phyloP scores from a whole-genome alignment of 2,888 invertebrate genomes.

The Oscheius sp. region DNA sequence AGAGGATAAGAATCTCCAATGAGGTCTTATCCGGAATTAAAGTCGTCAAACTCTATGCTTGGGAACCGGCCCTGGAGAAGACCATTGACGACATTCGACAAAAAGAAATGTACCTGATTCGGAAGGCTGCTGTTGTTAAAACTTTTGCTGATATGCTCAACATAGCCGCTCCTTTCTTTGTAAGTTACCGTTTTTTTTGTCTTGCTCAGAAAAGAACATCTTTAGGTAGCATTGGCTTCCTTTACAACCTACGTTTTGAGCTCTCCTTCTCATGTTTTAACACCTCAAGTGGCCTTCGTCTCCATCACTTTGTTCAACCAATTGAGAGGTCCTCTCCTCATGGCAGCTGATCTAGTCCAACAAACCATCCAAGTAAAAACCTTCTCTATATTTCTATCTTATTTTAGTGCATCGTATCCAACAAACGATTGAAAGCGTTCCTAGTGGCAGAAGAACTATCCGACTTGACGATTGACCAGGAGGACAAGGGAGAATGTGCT shows the following conservation, averaged over 20 bases:
- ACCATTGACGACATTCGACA: constrained; percentile 49
- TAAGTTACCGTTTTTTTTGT: constrained; percentile 27
- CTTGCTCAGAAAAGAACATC: neutral
- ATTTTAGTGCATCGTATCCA: constrained; percentile 57
- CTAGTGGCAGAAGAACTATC: constrained; percentile 50
- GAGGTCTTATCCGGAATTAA: constrained; percentile 92
- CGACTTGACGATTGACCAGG: constrained; percentile 34
- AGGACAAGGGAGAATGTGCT: constrained; percentile 43
- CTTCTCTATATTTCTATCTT: neutral
- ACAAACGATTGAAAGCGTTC: constrained; percentile 63
- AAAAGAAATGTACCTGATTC: constrained; percentile 46
- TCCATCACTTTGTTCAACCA: constrained; percentile 97
- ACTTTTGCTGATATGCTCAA: constrained; percentile 64
- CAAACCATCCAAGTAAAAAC: constrained; percentile 66
- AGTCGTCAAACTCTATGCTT: constrained; percentile 73
- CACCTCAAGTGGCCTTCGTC: constrained; percentile 82
- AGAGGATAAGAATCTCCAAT: constrained; percentile 90
- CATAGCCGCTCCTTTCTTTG: constrained; percentile 64
- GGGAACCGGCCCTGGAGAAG: constrained; percentile 72
- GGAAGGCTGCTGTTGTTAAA: constrained; percentile 59
- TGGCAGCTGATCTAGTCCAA: constrained; percentile 73
- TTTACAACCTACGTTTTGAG: constrained; percentile 61
- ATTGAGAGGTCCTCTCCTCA: constrained; percentile 46
- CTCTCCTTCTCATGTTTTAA: constrained; percentile 59
- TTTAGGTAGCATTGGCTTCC: constrained; percentile 64